Percentiles rank a stretch among this genome's conserved stretches.
Evolutionary conservation across 2,797 vertebrate species (phyloP).

Genomic region (Salarias fasciatus): DNA sequence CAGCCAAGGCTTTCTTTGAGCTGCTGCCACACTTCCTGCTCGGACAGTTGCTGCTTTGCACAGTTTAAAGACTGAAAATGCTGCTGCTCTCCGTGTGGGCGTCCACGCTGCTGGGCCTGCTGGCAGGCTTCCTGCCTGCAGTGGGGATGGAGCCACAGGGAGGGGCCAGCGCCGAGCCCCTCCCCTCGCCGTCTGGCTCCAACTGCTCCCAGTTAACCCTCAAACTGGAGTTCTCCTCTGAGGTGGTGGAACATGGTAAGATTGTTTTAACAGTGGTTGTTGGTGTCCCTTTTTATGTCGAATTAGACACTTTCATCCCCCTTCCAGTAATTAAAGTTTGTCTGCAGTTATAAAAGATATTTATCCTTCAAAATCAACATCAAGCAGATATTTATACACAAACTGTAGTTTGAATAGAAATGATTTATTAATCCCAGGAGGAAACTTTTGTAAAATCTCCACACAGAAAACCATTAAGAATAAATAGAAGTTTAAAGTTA

Average conservation of each 20-base stretch:
- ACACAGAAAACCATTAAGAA: too few species aligned
- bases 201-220: constrained; percentile 91
- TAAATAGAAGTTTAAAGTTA: too few species aligned
- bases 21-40: constrained; percentile 6
- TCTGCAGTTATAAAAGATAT: too few species aligned
- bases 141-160: constrained; percentile 84
- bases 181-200: constrained; percentile 62
- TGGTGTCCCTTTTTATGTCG: not conserved
- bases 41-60: not conserved
- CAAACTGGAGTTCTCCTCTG: constrained; percentile 93
- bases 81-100: constrained; percentile 84
- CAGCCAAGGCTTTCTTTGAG: constrained; percentile 27
- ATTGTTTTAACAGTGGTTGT: not conserved
- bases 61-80: constrained; percentile 72
- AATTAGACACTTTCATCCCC: too few species aligned
- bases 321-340: too few species aligned
- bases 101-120: constrained; percentile 82
- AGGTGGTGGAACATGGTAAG: constrained; percentile 95
- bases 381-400: too few species aligned
- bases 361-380: too few species aligned
- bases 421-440: too few species aligned
- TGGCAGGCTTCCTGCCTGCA: constrained; percentile 85
- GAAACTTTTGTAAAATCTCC: too few species aligned
- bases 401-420: too few species aligned
- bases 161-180: constrained; percentile 68